phyloP scores from a whole-genome alignment of 2,797 vertebrate species.

The Bryconaethiops microstoma region DNA sequence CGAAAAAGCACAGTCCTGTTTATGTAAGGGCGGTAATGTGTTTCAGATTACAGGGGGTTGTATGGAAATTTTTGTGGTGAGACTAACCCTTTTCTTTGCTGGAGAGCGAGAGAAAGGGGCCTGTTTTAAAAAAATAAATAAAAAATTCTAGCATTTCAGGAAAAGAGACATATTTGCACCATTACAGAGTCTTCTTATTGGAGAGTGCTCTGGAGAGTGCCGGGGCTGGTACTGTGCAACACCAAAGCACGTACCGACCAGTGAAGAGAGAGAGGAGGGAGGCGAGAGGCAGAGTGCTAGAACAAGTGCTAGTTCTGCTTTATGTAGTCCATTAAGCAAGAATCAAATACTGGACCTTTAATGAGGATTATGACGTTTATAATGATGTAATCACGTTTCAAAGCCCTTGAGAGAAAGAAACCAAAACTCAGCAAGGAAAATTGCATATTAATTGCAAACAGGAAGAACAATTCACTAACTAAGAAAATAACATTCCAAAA shows the following conservation, averaged over 20 bases:
- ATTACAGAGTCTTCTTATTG: constrained; percentile 59
- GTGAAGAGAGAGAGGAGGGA: neutral
- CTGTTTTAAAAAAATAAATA: constrained; percentile 32
- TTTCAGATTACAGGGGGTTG: constrained; percentile 93
- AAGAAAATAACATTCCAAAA: neutral
- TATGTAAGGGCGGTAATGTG: constrained; percentile 90
- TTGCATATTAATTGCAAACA: neutral
- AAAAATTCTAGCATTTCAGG: constrained; percentile 59
- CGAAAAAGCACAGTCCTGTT: constrained; percentile 82
- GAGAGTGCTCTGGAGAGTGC: neutral
- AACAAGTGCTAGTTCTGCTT: neutral
- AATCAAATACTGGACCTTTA: neutral
- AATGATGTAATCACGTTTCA: neutral
- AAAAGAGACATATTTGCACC: constrained; percentile 71
- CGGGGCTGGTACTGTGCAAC: constrained; percentile 13
- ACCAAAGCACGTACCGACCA: neutral
- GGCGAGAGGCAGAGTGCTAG: neutral
- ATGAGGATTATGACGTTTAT: neutral
- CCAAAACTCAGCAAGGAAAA: neutral
- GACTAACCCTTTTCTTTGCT: constrained; percentile 82
- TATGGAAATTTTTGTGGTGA: constrained; percentile 94
- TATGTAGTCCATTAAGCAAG: neutral
- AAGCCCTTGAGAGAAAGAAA: neutral
- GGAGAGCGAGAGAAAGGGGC: constrained; percentile 54
- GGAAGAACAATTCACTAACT: neutral